Percentiles rank a stretch among this genome's conserved stretches.
Evolutionary conservation across 2,888 invertebrate genomes (phyloP).

Genomic region (Rutpela maculata): DNA sequence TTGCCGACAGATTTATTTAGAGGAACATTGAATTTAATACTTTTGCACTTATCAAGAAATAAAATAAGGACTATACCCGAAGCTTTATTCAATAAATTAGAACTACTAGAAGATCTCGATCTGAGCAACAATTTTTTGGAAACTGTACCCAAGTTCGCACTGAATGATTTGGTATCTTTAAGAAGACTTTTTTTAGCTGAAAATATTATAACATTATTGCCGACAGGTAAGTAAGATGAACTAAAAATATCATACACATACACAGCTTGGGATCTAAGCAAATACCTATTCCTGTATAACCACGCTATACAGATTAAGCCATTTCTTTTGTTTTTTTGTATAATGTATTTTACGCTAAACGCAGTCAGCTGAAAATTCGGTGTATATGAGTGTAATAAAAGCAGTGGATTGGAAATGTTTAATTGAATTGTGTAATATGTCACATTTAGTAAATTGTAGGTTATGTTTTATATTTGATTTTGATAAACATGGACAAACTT

Average conservation of each 20-base stretch:
- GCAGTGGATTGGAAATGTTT: too few species aligned
- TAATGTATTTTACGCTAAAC: too few species aligned
- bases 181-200: constrained; percentile 82
- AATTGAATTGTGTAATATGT: too few species aligned
- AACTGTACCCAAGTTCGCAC: constrained; percentile 77
- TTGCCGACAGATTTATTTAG: constrained; percentile 79
- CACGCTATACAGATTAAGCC: too few species aligned
- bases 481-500: too few species aligned
- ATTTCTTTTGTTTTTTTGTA: too few species aligned
- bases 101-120: constrained; percentile 81
- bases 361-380: too few species aligned
- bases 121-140: constrained; percentile 82
- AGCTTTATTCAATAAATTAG: constrained; percentile 77
- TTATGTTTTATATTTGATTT: too few species aligned
- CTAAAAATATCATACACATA: background rate
- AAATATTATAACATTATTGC: constrained; percentile 80
- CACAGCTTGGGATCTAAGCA: too few species aligned
- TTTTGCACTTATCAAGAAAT: constrained; percentile 82
- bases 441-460: too few species aligned
- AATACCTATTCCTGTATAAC: too few species aligned
- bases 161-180: constrained; percentile 76
- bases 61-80: constrained; percentile 78
- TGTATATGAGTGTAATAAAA: too few species aligned
- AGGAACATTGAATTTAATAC: constrained; percentile 77
- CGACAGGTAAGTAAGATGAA: constrained; percentile 70